These are phyloP conservation scores for Papilio gigon DNA, from an alignment of 2,888 invertebrate species.

Conservation along the genomic window DNA sequence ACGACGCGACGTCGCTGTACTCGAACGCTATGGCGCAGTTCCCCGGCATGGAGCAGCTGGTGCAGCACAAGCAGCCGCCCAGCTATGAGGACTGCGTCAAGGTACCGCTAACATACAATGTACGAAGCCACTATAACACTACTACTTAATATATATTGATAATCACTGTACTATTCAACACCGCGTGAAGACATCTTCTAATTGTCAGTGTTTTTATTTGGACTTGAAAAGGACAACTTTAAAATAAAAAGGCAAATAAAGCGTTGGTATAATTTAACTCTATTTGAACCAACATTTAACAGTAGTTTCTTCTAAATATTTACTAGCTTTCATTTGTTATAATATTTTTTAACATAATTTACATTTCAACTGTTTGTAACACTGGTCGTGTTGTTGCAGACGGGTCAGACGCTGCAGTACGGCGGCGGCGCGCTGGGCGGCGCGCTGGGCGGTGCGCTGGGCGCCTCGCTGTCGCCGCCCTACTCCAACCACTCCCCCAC, in stretches of 20 bases:
- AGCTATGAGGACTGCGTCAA: constrained; percentile 96
- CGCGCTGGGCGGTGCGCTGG: constrained; percentile 82
- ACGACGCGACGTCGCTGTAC: constrained; percentile 91
- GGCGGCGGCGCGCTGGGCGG: constrained; percentile 79
- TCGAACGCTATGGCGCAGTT: constrained; percentile 90
- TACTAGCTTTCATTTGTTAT: too few relatives aligned
- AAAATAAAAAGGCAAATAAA: too few relatives aligned
- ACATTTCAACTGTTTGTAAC: background rate
- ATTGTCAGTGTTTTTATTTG: too few relatives aligned
- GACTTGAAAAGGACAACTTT: too few relatives aligned
- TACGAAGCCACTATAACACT: constrained; percentile 16
- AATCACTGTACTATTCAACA: too few relatives aligned
- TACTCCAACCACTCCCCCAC: constrained; percentile 94
- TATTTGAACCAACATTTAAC: too few relatives aligned
- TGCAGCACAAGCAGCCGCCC: constrained; percentile 90
- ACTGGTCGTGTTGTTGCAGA: constrained; percentile 60
- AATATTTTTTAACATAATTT: too few relatives aligned
- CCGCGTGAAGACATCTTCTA: too few relatives aligned
- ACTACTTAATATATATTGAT: background rate
- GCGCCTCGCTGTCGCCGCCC: constrained; percentile 89
- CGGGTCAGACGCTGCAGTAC: constrained; percentile 85
- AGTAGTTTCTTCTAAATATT: too few relatives aligned
- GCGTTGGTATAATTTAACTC: too few relatives aligned
- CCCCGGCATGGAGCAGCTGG: constrained; percentile 81
- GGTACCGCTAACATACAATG: constrained; percentile 60